Evolutionary conservation across 2,797 vertebrate genomes (phyloP), one percentile per base, ranked within the genome.

Genomic region (Champsocephalus gunnari): DNA sequence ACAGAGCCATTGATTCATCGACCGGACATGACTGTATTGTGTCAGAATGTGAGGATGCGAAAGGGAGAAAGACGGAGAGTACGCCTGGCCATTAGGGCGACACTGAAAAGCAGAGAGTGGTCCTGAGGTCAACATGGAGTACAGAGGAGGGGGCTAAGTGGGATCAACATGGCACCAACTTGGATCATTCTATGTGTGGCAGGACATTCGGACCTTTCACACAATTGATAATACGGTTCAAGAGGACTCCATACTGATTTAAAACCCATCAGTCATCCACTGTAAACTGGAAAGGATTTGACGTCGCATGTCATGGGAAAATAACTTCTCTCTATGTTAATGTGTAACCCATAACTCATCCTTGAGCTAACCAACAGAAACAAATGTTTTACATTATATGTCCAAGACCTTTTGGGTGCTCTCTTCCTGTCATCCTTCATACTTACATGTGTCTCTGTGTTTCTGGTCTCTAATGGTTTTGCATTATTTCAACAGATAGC

Each of bases 1-100:
- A 94, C 93, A 94, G 89, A 92, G 92, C 83, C 80, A 69, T 76
- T 79, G 80, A 92, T 94, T 94, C 92, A 94, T 93, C 32, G 59
- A 70, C 79, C 84, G 85, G 89, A 91, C 85, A 21, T 94, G 91
- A 93, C 88, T 9, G 59, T 89, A 92, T 86, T 88, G 86, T 79
- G 76, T 64, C 62, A 92, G 90, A 92, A 94, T 93, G 93, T n/a
- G 49, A 74, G 75, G 86, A 89, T 62, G 82, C 77, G 81, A 86
- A 67, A 71, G 75, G 61, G 70, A 84, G 62, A 63, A 66, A 82
- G 66, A 75, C 24, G 32, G 45, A 76, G 71, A 68, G 56, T 17
- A 48, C 34, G 62, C 56, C 63, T 0, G 14, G 82, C 68, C 64
- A 64, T 83, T 61, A 51, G 75, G 75, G 64, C 9, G 19, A 81